These are phyloP conservation scores for Diachasmimorpha longicaudata DNA, from an alignment of 1,140 invertebrate genomes.

Conservation along the genomic window DNA sequence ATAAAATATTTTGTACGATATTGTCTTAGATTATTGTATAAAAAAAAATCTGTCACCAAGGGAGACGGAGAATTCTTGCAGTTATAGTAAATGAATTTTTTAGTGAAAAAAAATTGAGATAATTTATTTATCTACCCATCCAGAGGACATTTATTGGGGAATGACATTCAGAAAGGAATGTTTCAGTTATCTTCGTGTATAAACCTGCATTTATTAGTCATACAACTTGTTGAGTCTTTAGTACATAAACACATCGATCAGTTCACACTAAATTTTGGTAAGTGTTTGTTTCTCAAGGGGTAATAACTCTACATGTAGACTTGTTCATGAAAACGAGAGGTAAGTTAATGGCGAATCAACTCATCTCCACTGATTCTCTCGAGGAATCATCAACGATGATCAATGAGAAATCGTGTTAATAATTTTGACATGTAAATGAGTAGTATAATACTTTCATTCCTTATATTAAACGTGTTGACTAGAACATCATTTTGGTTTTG, in stretches of 20 bases:
- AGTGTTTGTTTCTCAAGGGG: conserved; percentile 31
- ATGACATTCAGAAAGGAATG: conserved; percentile 28
- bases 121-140: neutral
- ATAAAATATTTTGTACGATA: conserved; percentile 3
- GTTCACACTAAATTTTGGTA: conserved; percentile 36
- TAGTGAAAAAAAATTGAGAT: conserved; percentile 36
- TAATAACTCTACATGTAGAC: neutral
- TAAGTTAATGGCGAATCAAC: neutral
- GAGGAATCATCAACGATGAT: neutral
- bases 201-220: conserved; percentile 55
- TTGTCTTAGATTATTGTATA: conserved; percentile 52
- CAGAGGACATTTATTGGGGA: neutral
- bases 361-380: neutral
- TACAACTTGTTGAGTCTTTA: conserved; percentile 58
- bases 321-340: neutral
- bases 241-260: conserved; percentile 55
- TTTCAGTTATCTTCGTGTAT: conserved; percentile 42
- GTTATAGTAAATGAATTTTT: conserved; percentile 58
- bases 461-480: neutral
- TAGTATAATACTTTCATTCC: conserved; percentile 2
- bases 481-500: neutral
- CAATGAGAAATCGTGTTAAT: neutral
- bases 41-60: conserved; percentile 36
- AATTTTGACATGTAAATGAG: neutral
- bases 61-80: conserved; percentile 29